Percentiles rank a stretch among this genome's conserved stretches.
Evolutionary conservation across 2,888 invertebrate genomes (phyloP).

Genomic region (Tetragonula carbonaria): DNA sequence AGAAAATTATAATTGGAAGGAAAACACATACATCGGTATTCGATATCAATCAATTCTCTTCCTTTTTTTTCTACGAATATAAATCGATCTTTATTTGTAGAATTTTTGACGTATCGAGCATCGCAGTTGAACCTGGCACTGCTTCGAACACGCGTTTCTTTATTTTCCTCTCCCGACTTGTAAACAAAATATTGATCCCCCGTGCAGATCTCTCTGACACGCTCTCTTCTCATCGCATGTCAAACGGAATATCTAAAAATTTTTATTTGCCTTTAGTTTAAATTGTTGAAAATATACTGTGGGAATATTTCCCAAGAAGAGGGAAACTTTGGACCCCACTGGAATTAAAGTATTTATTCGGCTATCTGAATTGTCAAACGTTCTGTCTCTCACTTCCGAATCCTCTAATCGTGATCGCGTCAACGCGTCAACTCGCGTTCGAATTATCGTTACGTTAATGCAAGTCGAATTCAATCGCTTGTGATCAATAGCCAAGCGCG

Average conservation of each 20-base stretch:
- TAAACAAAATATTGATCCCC: background rate
- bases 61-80: background rate
- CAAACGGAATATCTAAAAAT: background rate
- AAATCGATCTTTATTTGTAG: background rate
- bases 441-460: background rate
- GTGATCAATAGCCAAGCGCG: background rate
- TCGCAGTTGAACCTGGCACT: background rate
- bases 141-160: no score
- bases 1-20: background rate
- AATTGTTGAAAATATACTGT: background rate
- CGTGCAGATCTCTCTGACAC: background rate
- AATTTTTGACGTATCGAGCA: background rate
- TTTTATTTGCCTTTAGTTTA: background rate
- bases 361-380: background rate
- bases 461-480: background rate
- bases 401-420: background rate
- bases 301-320: background rate
- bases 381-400: background rate
- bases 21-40: background rate
- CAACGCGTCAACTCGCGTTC: background rate
- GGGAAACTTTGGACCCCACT: background rate
- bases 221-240: background rate
- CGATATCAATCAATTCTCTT: constrained; percentile 13
- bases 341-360: background rate
- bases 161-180: background rate